Percentiles rank a stretch among this genome's conserved stretches.
These are phyloP conservation scores for Stegastes partitus DNA, from an alignment of 2,113 vertebrate species.

Conservation along the genomic window DNA sequence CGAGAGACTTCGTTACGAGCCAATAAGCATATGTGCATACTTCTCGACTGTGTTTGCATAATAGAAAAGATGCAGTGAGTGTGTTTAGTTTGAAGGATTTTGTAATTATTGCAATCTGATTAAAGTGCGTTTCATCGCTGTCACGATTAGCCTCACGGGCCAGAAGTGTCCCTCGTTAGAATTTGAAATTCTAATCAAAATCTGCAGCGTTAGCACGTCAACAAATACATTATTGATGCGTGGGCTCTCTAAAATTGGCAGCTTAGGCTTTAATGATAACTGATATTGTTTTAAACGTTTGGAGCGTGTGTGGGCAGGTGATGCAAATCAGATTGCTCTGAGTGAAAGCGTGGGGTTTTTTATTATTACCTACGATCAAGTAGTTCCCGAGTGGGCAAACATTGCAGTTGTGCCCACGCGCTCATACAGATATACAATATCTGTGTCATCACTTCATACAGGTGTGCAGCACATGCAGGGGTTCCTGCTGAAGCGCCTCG, in stretches of 20 bases:
- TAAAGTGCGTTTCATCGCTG: slow-evolving; percentile 21
- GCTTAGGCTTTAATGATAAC: slow-evolving; percentile 25
- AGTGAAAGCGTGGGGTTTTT: slow-evolving; percentile 28
- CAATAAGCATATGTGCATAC: slow-evolving; percentile 2
- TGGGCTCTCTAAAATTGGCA: neutral
- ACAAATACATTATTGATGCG: neutral
- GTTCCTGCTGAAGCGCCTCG: neutral
- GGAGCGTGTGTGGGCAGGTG: slow-evolving; percentile 22
- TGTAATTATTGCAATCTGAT: slow-evolving; percentile 11
- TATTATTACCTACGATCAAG: slow-evolving; percentile 43
- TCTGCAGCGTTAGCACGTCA: slow-evolving; percentile 7
- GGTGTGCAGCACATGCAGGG: neutral
- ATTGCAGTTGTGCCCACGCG: slow-evolving; percentile 23
- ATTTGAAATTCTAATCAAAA: slow-evolving; percentile 29
- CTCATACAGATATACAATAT: neutral
- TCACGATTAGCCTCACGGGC: neutral
- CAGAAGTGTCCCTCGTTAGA: slow-evolving; percentile 18
- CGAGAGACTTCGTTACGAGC: neutral
- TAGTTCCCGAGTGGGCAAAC: slow-evolving; percentile 1
- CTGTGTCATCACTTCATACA: slow-evolving; percentile 18
- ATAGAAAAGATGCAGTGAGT: neutral
- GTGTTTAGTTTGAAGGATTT: slow-evolving; percentile 11
- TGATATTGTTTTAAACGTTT: slow-evolving; percentile 13
- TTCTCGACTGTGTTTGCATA: neutral
- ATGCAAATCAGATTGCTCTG: slow-evolving; percentile 28